phyloP scores from a whole-genome alignment of 2,113 vertebrate species.

The Chiloscyllium plagiosum region DNA sequence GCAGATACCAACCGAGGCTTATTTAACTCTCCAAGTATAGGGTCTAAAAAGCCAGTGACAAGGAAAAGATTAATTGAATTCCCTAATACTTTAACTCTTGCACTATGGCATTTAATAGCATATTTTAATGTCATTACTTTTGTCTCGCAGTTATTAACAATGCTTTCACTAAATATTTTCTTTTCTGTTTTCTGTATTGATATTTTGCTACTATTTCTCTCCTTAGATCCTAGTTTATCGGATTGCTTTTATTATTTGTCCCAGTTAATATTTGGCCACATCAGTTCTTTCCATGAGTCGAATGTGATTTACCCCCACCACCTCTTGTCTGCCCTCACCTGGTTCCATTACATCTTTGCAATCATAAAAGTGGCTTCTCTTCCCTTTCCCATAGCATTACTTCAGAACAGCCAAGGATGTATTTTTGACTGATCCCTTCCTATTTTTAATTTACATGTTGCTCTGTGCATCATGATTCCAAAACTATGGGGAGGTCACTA shows the following conservation, averaged over 20 bases:
- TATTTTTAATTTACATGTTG: background rate
- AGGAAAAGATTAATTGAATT: background rate
- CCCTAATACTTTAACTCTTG: background rate
- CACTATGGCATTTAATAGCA: background rate
- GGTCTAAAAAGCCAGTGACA: background rate
- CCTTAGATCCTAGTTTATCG: too few species aligned
- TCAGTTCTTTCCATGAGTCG: background rate
- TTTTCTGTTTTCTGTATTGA: background rate
- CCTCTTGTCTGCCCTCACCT: background rate
- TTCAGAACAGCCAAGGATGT: too few species aligned
- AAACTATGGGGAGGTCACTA: background rate
- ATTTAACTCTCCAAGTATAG: background rate
- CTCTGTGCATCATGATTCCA: background rate
- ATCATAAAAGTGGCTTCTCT: background rate
- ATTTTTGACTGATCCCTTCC: too few species aligned
- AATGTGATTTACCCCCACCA: background rate
- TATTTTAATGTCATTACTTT: background rate
- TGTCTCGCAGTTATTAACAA: background rate
- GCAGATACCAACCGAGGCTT: background rate
- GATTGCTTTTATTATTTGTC: background rate
- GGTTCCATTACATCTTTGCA: background rate
- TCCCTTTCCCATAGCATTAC: background rate
- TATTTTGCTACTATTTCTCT: background rate
- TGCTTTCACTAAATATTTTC: background rate
- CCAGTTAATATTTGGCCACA: background rate